These are phyloP conservation scores for Trichonephila clavata DNA, from an alignment of 1,140 invertebrate genomes.

Conservation along the genomic window DNA sequence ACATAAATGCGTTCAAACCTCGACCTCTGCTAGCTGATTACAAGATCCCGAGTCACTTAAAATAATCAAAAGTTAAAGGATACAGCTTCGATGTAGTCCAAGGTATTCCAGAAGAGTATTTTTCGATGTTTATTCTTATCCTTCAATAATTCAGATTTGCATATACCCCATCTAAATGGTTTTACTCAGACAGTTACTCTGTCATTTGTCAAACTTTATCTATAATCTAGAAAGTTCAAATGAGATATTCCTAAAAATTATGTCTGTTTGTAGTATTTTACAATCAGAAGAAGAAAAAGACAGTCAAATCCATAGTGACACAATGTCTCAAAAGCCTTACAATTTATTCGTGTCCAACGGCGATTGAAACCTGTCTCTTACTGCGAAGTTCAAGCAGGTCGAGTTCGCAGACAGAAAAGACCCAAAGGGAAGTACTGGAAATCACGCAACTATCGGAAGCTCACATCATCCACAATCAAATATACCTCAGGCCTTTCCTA, in stretches of 20 bases:
- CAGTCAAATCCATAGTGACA: slow-evolving; percentile 30
- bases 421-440: background rate
- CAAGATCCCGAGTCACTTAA: too few species aligned
- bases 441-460: slow-evolving; percentile 19
- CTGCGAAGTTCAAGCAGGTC: slow-evolving; percentile 17
- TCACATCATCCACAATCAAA: slow-evolving; percentile 15
- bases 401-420: slow-evolving; percentile 19
- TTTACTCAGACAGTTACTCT: background rate
- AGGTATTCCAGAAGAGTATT: too few species aligned
- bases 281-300: background rate
- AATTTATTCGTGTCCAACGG: slow-evolving; percentile 44
- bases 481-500: slow-evolving; percentile 17
- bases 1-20: too few species aligned
- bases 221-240: too few species aligned
- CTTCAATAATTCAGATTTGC: too few species aligned
- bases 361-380: slow-evolving; percentile 28
- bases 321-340: slow-evolving; percentile 19
- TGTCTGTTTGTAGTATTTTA: background rate
- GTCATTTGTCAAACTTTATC: background rate
- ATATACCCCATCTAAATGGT: too few species aligned
- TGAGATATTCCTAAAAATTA: background rate
- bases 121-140: too few species aligned
- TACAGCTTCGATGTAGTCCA: too few species aligned
- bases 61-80: too few species aligned
- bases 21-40: too few species aligned